These are phyloP conservation scores for Trissolcus brochymenae DNA, from an alignment of 2,888 invertebrate genomes.

Conservation along the genomic window DNA sequence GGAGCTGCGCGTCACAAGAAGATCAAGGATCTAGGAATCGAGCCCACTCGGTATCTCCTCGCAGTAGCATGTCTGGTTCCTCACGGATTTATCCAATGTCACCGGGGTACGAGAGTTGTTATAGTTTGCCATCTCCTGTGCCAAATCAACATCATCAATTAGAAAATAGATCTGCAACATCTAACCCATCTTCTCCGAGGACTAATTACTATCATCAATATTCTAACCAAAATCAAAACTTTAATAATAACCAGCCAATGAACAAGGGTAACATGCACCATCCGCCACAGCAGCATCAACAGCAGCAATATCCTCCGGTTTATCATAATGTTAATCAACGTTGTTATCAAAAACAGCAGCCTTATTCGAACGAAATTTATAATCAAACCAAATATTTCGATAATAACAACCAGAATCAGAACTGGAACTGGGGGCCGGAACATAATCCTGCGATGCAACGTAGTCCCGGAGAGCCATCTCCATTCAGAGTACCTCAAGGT, in stretches of 20 bases:
- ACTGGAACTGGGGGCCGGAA: conserved; percentile 64
- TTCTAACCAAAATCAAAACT: conserved; percentile 17
- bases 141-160: conserved; percentile 64
- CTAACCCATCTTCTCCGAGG: conserved; percentile 64
- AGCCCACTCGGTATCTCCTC: conserved; percentile 69
- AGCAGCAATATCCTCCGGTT: conserved; percentile 25
- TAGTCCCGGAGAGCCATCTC: conserved; percentile 76
- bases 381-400: conserved; percentile 51
- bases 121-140: conserved; percentile 64
- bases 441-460: conserved; percentile 42
- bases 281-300: conserved; percentile 4
- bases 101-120: conserved; percentile 67
- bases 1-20: conserved; percentile 71
- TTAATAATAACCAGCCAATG: conserved; percentile 6
- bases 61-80: conserved; percentile 68
- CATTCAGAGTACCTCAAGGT: conserved; percentile 82
- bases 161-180: conserved; percentile 64
- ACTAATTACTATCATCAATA: conserved; percentile 59
- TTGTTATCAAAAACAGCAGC: conserved; percentile 26
- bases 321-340: conserved; percentile 31
- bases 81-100: conserved; percentile 64
- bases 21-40: conserved; percentile 71
- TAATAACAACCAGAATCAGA: conserved; percentile 51
- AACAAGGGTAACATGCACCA: conserved; percentile 21
- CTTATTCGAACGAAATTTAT: conserved; percentile 34